Conservation (phyloP, 2,888 invertebrate genomes). For the Andrena camellia region DNA sequence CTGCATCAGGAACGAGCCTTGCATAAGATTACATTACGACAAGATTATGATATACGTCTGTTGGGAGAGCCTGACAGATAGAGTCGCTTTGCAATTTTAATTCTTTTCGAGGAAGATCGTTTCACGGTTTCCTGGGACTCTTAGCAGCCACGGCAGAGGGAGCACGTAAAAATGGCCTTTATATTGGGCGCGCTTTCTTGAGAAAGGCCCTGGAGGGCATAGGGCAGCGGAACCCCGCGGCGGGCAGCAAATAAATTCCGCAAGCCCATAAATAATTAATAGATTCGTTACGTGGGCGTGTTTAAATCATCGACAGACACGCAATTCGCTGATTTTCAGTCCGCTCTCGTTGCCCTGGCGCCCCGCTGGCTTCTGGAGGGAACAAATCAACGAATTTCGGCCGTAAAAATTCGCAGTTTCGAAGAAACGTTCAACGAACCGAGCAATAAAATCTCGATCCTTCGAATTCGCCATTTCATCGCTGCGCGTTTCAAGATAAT, state of each 20-base stretch:
- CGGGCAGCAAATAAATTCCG: conserved; percentile 79
- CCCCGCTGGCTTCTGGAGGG: conserved; percentile 73
- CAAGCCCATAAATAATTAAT: conserved; percentile 83
- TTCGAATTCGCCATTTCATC: conserved; percentile 7
- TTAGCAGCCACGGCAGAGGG: conserved; percentile 10
- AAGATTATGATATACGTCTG: background rate
- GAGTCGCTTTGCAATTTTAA: conserved; percentile 52
- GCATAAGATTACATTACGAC: background rate
- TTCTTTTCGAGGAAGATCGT: conserved; percentile 40
- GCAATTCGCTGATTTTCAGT: conserved; percentile 72
- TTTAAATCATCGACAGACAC: conserved; percentile 80
- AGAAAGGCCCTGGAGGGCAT: conserved; percentile 56
- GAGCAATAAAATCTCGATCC: conserved; percentile 48
- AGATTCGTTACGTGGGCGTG: conserved; percentile 81
- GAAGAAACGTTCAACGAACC: conserved; percentile 50
- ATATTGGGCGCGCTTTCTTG: conserved; percentile 42
- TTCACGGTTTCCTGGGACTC: background rate
- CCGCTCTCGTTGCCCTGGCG: conserved; percentile 65
- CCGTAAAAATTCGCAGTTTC: conserved; percentile 74
- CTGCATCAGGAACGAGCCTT: background rate
- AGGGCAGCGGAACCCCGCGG: conserved; percentile 75
- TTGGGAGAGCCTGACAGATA: conserved; percentile 17
- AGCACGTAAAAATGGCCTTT: conserved; percentile 47
- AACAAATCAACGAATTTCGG: conserved; percentile 78
- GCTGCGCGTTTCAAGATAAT: background rate